Evolutionary conservation across 2,113 vertebrate species (phyloP).

Genomic region (Syngnathus typhle): DNA sequence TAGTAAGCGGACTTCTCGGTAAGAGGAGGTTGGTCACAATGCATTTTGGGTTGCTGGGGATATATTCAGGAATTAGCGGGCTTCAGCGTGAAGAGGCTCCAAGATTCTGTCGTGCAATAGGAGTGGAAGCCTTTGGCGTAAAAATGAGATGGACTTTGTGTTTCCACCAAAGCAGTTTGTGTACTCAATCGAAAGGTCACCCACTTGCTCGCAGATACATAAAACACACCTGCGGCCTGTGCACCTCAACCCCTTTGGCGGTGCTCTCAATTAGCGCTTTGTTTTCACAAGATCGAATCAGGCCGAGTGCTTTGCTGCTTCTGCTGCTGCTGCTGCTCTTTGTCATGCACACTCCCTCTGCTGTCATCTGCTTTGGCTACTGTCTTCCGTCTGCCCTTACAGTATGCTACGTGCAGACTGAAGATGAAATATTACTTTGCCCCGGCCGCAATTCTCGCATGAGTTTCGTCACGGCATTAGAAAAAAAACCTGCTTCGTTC

Average conservation of each 20-base stretch:
- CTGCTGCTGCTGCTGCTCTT: slow-evolving; percentile 1
- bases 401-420: too few species aligned
- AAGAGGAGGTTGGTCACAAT: slow-evolving; percentile 20
- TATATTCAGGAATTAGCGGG: slow-evolving; percentile 19
- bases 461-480: too few species aligned
- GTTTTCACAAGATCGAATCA: slow-evolving; percentile 35
- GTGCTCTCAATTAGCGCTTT: slow-evolving; percentile 38
- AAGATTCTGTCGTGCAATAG: slow-evolving; percentile 25
- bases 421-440: too few species aligned
- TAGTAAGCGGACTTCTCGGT: slow-evolving; percentile 9
- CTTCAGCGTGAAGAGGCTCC: slow-evolving; percentile 10
- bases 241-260: slow-evolving; percentile 17
- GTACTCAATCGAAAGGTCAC: not conserved
- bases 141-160: slow-evolving; percentile 32
- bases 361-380: not conserved
- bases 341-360: not conserved
- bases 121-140: slow-evolving; percentile 39
- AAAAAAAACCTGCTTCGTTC: too few species aligned
- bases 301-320: slow-evolving; percentile 10
- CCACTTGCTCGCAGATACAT: slow-evolving; percentile 4
- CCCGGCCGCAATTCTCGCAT: too few species aligned
- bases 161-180: slow-evolving; percentile 19
- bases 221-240: slow-evolving; percentile 30
- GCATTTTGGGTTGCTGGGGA: slow-evolving; percentile 17
- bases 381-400: slow-evolving; percentile 5